phyloP scores from a whole-genome alignment of 2,797 vertebrate species.

The Cryptoprocta ferox region DNA sequence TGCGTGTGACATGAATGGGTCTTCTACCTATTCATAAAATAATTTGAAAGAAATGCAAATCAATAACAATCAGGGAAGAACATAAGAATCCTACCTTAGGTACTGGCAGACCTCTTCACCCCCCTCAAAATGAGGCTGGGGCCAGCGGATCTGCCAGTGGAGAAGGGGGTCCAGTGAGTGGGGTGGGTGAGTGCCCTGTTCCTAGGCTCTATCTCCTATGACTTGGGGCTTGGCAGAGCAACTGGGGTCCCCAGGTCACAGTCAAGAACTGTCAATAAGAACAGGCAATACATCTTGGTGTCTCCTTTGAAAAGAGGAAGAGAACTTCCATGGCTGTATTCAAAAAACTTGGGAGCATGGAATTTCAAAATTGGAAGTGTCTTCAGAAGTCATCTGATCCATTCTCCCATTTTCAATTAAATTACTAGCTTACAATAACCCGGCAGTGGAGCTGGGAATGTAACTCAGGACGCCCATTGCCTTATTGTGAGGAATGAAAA shows the following conservation, averaged over 20 bases:
- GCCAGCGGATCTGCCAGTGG: background rate
- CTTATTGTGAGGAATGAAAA: conserved; percentile 15
- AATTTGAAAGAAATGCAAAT: background rate
- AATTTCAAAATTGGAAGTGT: conserved; percentile 14
- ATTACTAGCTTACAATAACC: background rate
- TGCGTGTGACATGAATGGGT: background rate
- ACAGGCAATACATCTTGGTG: background rate
- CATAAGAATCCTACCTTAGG: background rate
- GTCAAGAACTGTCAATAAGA: background rate
- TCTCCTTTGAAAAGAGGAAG: conserved; percentile 43
- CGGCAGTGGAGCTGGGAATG: background rate
- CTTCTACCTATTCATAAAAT: conserved; percentile 25
- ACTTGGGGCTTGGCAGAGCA: conserved; percentile 1
- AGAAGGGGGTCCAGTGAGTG: background rate
- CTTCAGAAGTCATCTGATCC: background rate
- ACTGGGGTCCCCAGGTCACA: background rate
- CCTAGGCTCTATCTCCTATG: background rate
- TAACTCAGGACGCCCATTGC: background rate
- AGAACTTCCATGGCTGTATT: background rate
- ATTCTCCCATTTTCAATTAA: conserved; percentile 25
- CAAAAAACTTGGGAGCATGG: background rate
- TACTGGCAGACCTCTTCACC: background rate
- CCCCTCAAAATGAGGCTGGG: background rate
- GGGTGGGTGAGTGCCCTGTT: background rate
- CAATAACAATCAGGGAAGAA: background rate